These are phyloP conservation scores for Ecdyonurus torrentis DNA, from an alignment of 2,888 invertebrate genomes.

Conservation along the genomic window DNA sequence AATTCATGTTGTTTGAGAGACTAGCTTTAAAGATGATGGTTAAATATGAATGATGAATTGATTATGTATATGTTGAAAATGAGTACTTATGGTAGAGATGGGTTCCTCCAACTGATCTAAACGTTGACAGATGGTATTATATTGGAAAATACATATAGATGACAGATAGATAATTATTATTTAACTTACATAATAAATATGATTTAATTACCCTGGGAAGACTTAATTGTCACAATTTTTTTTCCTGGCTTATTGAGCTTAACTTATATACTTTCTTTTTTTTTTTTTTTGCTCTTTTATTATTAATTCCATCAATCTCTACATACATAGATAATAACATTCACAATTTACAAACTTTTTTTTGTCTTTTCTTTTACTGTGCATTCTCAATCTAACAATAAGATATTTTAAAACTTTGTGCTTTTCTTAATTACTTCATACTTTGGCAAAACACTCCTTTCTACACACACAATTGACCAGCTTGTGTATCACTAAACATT, in stretches of 20 bases:
- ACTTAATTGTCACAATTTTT: background rate
- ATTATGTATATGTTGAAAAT: no score
- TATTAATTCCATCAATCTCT: no score
- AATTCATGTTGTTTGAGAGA: no score
- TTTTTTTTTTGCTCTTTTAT: no score
- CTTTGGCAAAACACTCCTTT: background rate
- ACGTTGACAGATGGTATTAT: no score
- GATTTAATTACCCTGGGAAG: background rate
- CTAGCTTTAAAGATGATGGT: no score
- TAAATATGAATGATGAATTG: no score
- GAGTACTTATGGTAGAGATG: no score
- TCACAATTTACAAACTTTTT: no score
- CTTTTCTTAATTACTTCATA: background rate
- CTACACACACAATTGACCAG: background rate
- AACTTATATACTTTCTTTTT: no score
- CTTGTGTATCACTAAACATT: background rate
- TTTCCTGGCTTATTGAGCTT: background rate
- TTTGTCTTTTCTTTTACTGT: background rate
- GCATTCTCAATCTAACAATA: background rate
- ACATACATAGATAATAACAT: no score
- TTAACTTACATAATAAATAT: background rate
- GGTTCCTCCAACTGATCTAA: no score
- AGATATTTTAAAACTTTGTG: background rate
- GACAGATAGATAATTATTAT: background rate
- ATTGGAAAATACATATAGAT: background rate